Evolutionary conservation across 2,113 vertebrate genomes (phyloP).

Genomic region (Colius striatus): DNA sequence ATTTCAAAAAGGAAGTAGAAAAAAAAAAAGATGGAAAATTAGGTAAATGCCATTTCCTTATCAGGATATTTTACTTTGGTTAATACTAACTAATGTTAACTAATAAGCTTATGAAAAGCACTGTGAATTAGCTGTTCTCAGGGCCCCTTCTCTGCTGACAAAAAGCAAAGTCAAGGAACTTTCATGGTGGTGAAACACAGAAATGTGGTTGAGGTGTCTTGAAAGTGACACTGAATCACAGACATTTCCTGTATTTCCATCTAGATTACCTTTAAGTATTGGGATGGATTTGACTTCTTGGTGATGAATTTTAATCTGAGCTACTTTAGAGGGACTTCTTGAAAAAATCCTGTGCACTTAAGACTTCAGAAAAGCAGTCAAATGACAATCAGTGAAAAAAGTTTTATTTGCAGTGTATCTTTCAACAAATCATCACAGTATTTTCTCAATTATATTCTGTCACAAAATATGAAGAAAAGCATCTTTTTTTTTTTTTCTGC

Average conservation of each 20-base stretch:
- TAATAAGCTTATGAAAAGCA: not conserved
- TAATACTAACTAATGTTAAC: not conserved
- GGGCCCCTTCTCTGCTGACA: not conserved
- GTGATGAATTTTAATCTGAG: not conserved
- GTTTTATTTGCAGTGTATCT: slow-evolving; percentile 65
- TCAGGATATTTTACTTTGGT: not conserved
- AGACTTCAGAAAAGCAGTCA: slow-evolving; percentile 41
- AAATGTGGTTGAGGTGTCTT: not conserved
- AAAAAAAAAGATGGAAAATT: not conserved
- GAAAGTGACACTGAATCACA: not conserved
- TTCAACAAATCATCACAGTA: slow-evolving; percentile 53
- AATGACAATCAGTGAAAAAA: slow-evolving; percentile 63
- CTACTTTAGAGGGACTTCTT: not conserved
- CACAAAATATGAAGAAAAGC: slow-evolving; percentile 59
- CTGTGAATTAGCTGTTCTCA: not conserved
- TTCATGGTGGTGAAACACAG: not conserved
- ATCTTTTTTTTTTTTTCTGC: not conserved
- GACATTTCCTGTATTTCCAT: not conserved
- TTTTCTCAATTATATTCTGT: slow-evolving; percentile 54
- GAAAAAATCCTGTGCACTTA: not conserved
- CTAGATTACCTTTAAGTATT: not conserved
- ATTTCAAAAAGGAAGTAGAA: not conserved
- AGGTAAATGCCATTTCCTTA: not conserved
- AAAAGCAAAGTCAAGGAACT: not conserved
- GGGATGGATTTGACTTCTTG: not conserved